Conservation (phyloP, 2,113 vertebrate genomes). For the Limanda limanda region DNA sequence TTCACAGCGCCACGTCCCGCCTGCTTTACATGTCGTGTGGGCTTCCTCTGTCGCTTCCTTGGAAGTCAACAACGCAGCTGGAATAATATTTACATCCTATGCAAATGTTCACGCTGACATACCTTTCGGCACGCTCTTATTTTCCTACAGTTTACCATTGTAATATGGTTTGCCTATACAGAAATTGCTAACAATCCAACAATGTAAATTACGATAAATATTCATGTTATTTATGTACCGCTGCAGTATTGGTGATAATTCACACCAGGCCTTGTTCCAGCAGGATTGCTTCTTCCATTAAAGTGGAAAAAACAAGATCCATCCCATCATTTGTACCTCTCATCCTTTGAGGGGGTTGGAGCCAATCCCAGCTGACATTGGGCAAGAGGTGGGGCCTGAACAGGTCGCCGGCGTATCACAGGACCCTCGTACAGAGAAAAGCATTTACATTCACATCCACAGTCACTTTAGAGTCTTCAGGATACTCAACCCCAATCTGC, state of each 20-base stretch:
- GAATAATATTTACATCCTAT: constrained; percentile 47
- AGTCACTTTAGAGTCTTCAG: too few relatives aligned
- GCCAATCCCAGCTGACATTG: too few relatives aligned
- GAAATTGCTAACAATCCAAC: not conserved
- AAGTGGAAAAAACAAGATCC: not conserved
- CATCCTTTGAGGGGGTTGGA: too few relatives aligned
- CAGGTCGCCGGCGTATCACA: too few relatives aligned
- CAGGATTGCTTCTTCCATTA: not conserved
- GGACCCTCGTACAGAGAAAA: too few relatives aligned
- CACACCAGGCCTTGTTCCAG: not conserved
- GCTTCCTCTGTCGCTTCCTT: constrained; percentile 28
- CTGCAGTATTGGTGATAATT: not conserved
- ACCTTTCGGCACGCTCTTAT: not conserved
- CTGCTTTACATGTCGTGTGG: constrained; percentile 46
- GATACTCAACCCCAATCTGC: too few relatives aligned
- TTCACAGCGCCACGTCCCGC: constrained; percentile 50
- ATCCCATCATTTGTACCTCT: too few relatives aligned
- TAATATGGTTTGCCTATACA: not conserved
- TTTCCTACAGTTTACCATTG: not conserved
- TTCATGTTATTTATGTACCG: not conserved
- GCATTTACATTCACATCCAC: too few relatives aligned
- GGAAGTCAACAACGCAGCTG: constrained; percentile 39
- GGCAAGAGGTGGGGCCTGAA: too few relatives aligned
- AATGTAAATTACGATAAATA: not conserved
- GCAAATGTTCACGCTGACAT: constrained; percentile 44